Conservation (phyloP, 1,140 invertebrate genomes). For the Atta cephalotes region DNA sequence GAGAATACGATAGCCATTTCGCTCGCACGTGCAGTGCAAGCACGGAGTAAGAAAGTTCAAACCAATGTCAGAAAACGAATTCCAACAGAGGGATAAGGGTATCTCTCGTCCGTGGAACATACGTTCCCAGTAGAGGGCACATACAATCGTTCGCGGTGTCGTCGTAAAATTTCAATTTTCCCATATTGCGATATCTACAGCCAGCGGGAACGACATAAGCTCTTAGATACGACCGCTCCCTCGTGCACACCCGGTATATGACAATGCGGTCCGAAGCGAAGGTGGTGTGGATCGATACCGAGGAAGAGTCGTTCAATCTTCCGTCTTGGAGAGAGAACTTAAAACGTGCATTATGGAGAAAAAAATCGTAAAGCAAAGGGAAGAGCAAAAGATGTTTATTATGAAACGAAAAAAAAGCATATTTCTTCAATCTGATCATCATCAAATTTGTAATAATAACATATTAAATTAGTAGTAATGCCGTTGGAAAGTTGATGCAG, state of each 20-base stretch:
- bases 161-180: slow-evolving; percentile 78
- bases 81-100: slow-evolving; percentile 50
- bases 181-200: slow-evolving; percentile 63
- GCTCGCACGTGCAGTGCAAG: slow-evolving; percentile 56
- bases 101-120: slow-evolving; percentile 40
- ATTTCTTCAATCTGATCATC: neutral
- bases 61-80: slow-evolving; percentile 52
- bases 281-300: slow-evolving; percentile 61
- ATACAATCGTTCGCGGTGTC: slow-evolving; percentile 69
- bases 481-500: neutral
- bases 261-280: slow-evolving; percentile 49
- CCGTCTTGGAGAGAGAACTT: slow-evolving; percentile 49
- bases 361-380: slow-evolving; percentile 31
- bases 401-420: neutral
- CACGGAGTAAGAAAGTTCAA: slow-evolving; percentile 44
- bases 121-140: slow-evolving; percentile 49
- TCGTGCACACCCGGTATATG: slow-evolving; percentile 63
- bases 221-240: slow-evolving; percentile 34
- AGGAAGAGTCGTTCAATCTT: slow-evolving; percentile 70
- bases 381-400: neutral
- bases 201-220: slow-evolving; percentile 48
- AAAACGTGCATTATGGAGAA: slow-evolving; percentile 49
- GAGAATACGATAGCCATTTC: slow-evolving; percentile 47
- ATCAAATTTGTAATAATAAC: neutral
- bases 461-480: neutral